These are phyloP conservation scores for Ariolimax columbianus DNA, from an alignment of 2,888 invertebrate species.

Conservation along the genomic window DNA sequence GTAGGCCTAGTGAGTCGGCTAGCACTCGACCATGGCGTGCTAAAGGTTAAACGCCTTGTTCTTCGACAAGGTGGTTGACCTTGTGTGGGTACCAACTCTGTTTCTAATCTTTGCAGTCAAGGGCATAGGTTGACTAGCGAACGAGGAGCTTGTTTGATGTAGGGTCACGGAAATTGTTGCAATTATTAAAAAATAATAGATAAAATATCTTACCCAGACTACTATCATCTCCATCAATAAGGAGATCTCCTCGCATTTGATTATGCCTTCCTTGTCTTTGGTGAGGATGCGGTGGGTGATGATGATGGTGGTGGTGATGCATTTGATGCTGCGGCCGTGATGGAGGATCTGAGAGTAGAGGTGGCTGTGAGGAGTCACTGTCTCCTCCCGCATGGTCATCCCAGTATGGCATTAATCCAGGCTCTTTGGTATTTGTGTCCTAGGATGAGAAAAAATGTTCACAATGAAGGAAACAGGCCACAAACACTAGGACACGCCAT, in stretches of 20 bases:
- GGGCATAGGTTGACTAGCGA: no score
- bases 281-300: constrained; percentile 32
- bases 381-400: constrained; percentile 34
- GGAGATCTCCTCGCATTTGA: constrained; percentile 28
- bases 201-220: constrained; percentile 18
- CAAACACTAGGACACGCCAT: background rate
- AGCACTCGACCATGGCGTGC: no score
- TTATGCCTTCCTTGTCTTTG: constrained; percentile 15
- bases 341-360: constrained; percentile 28
- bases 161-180: no score
- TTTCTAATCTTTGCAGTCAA: no score
- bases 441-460: background rate
- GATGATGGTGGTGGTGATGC: constrained; percentile 44
- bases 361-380: constrained; percentile 46
- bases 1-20: no score
- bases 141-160: no score
- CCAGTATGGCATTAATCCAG: constrained; percentile 27
- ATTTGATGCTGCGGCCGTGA: background rate
- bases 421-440: constrained; percentile 28
- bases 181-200: background rate
- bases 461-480: background rate
- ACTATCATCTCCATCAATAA: constrained; percentile 26
- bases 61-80: no score
- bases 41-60: no score
- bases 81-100: no score